Evolutionary conservation across 2,797 vertebrate genomes (phyloP).

Genomic region (Aldrovandia affinis): DNA sequence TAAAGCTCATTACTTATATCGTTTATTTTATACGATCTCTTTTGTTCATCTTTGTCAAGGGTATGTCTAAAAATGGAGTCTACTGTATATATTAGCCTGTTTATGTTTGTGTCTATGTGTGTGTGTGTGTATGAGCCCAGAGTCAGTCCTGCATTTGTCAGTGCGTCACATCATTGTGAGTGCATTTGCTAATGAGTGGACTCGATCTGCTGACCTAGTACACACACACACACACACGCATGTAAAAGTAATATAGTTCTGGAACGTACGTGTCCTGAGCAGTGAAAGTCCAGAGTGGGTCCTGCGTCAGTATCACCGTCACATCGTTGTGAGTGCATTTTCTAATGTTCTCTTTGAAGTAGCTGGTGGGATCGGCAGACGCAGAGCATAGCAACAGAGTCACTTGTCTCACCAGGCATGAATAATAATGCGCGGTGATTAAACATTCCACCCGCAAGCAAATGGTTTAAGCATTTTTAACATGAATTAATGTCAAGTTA

Average conservation of each 20-base stretch:
- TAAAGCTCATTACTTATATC: no score
- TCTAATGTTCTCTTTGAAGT: constrained; percentile 24
- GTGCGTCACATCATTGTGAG: not conserved
- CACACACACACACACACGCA: not conserved
- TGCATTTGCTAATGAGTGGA: not conserved
- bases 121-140: constrained; percentile 18
- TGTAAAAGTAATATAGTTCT: not conserved
- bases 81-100: no score
- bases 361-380: constrained; percentile 43
- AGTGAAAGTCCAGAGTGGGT: not conserved
- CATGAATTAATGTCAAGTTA: constrained; percentile 43
- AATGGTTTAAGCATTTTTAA: constrained; percentile 46
- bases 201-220: not conserved
- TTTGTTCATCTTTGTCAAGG: no score
- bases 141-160: no score
- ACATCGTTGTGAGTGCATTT: constrained; percentile 8
- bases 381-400: constrained; percentile 42
- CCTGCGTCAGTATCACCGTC: not conserved
- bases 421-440: constrained; percentile 51
- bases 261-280: not conserved
- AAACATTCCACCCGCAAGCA: constrained; percentile 48
- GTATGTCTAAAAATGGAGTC: no score
- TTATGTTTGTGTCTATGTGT: constrained; percentile 5
- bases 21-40: no score
- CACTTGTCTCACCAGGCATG: constrained; percentile 40